Base-by-base conservation (phyloP, 2,888 invertebrate species). In the Drosophila maculinotata region DNA sequence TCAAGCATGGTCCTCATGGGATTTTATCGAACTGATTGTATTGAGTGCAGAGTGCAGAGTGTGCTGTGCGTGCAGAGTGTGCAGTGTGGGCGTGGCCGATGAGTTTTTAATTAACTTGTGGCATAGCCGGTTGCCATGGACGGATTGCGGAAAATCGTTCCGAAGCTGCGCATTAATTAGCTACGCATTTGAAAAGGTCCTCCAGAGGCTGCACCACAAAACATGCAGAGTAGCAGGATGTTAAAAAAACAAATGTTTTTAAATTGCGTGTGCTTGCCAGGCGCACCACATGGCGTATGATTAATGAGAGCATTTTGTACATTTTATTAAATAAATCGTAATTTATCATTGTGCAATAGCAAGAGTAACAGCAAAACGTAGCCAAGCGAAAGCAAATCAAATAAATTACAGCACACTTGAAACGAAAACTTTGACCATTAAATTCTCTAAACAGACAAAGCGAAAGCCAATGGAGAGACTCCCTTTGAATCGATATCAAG, bases 241-340 rank as follows among this genome's bases (percentile, higher is more conserved):
- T 26, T 20, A 20, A 20, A 20, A 20, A 9, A 30, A 20, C 6
- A 39, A 35, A 52, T 23, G 56, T 45, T 68, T 23, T 38, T 28
- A 69, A 69, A 51, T 54, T 58, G 42, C 45, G 36, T 33, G 15
- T 8, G 45, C n/a, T 15, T 25, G 26, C n/a, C 26, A 41, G 12
- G 3, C 38, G 69, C 66, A 78, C 48, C 87, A 82, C 87, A 87
- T 82, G 81, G 87, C 81, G 81, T 77, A 80, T 87, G 81, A 87
- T 84, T 84, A 72, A 82, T 82, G 78, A 33, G 52, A 39, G 53
- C 25, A 57, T 62, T 80, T 71, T 67, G 66, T 48, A 72, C 59
- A 70, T 80, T 77, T 80, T 78, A 80, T 73, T 80, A 79, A 80
- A 80, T 83, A 73, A 80, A 86, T 77, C 80, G 78, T 69, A 72